Conservation (phyloP, 2,113 vertebrate genomes). For the Genyomyrus donnyi region DNA sequence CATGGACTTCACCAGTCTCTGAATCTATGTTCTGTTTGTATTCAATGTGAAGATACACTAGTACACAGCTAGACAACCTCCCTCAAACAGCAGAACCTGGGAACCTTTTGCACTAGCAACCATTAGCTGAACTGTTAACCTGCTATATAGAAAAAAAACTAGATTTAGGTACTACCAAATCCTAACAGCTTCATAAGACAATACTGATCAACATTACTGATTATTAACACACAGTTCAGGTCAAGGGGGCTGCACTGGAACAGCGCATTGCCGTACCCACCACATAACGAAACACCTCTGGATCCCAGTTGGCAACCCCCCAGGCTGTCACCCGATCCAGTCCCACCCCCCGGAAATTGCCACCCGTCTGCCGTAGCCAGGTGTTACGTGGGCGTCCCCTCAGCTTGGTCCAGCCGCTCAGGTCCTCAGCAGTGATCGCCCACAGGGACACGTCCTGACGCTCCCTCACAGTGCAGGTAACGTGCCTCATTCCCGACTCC, state of each 20-base stretch:
- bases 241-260: neutral
- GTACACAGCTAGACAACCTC: neutral
- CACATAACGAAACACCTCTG: neutral
- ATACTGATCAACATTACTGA: neutral
- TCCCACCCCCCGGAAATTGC: neutral
- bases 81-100: neutral
- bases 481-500: neutral
- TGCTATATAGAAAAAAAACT: neutral
- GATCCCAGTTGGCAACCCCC: neutral
- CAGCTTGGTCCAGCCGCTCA: neutral
- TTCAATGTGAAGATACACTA: neutral
- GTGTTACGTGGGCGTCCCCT: neutral
- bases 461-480: neutral
- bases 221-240: neutral
- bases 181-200: neutral
- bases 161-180: neutral
- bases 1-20: neutral
- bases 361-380: neutral
- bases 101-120: neutral
- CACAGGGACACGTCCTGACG: too few species aligned
- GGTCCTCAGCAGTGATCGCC: neutral
- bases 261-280: neutral
- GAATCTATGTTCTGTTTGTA: neutral
- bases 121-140: neutral
- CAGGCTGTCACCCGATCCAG: neutral